A percentile compares a stretch with the other conserved stretches of the same genome.
phyloP scores from a whole-genome alignment of 2,113 vertebrate genomes.

The Nibea albiflora region DNA sequence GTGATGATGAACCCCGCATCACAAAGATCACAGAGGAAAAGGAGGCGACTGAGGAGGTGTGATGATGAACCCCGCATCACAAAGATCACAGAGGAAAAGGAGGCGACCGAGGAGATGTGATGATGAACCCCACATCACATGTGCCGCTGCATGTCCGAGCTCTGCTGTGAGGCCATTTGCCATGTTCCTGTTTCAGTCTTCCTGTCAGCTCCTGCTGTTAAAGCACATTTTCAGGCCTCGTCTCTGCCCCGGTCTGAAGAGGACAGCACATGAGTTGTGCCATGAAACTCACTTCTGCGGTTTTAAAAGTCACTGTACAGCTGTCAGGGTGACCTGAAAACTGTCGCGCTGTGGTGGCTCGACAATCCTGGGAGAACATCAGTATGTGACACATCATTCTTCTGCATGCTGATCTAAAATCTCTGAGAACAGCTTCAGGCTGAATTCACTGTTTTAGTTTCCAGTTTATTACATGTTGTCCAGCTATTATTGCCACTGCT shows the following conservation, averaged over 20 bases:
- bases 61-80: no score
- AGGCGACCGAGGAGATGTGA: neutral
- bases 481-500: neutral
- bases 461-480: neutral
- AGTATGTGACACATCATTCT: neutral
- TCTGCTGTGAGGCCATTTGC: slow-evolving; percentile 18
- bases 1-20: no score
- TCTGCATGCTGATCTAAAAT: slow-evolving; percentile 7
- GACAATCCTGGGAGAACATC: neutral
- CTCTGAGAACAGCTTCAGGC: neutral
- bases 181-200: neutral
- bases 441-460: neutral
- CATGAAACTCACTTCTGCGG: neutral
- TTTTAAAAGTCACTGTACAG: neutral
- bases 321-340: slow-evolving; percentile 1
- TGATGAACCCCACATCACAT: slow-evolving; percentile 1
- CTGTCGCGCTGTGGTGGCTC: neutral
- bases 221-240: slow-evolving; percentile 7
- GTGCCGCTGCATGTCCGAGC: neutral
- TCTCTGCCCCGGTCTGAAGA: slow-evolving; percentile 8
- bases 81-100: neutral
- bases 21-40: no score
- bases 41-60: no score
- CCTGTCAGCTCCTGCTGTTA: neutral
- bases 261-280: neutral